Evolutionary conservation across 2,797 vertebrate species (phyloP), one percentile per base, ranked within the genome.

Genomic region (Kryptolebias ocellatus): DNA sequence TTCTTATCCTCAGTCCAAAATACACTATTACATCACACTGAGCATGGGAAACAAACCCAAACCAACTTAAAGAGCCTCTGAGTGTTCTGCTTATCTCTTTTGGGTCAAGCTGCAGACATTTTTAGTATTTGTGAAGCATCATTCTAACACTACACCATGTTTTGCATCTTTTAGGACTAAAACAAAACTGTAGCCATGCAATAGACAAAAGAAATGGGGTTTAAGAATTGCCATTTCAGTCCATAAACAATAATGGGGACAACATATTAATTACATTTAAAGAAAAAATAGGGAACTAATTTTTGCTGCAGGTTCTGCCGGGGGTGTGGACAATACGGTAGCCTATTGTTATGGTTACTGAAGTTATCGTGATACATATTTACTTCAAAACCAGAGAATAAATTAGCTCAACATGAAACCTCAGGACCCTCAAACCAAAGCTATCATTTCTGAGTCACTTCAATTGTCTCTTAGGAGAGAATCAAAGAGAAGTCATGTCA

Each of bases 31-130:
- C 88, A 91, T 92, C 91, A 92, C 77, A 81, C 59, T 0, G 63
- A 90, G 89, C 89, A 87, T 94, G 93, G 90, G 92, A 94, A 93
- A 87, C 78, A 68, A 83, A 79, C 55, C 77, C 74, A 51, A 78
- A 81, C 50, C 53, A 72, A 66, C 80, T 85, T 81, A 78, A 45
- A 8, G 61, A 56, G 67, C 45, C 72, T 72, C 55, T 29, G 55
- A 78, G 72, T 72, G 71, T 74, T 83, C 80, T 37, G 47, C 84
- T 85, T 87, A 74, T 87, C 79, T 83, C 57, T 64, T 62, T 59
- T 62, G 66, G 68, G 63, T 64, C 69, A 53, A 67, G 56, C 60
- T 59, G 67, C 34, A 53, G 59, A 80, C 55, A 74, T 74, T 76
- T 83, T 80, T 67, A 82, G 89, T 79, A 83, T 80, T 56, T 76